phyloP scores from a whole-genome alignment of 2,888 invertebrate species.

The Cabera pusaria region DNA sequence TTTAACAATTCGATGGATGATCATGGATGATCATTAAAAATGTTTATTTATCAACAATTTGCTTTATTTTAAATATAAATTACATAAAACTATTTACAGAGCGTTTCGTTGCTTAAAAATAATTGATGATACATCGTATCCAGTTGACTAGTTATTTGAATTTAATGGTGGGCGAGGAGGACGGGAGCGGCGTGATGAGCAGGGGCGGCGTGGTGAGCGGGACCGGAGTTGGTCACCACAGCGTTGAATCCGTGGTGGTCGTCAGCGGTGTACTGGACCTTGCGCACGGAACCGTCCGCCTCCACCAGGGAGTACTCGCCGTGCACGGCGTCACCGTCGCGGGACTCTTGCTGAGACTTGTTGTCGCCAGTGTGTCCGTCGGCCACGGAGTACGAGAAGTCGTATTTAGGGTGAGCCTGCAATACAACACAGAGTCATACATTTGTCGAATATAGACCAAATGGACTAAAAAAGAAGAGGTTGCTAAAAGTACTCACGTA shows the following conservation, averaged over 20 bases:
- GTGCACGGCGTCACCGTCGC: constrained; percentile 85
- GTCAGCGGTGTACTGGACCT: constrained; percentile 79
- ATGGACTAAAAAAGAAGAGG: too few relatives aligned
- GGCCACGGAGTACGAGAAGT: constrained; percentile 82
- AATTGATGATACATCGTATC: constrained; percentile 12
- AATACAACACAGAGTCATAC: constrained; percentile 5
- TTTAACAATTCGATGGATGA: too few relatives aligned
- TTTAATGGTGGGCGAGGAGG: constrained; percentile 49
- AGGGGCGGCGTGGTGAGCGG: constrained; percentile 47
- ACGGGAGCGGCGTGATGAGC: constrained; percentile 37
- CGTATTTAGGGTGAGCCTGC: constrained; percentile 83
- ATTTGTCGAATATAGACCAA: background rate
- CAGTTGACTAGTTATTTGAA: constrained; percentile 21
- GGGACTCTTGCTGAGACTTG: constrained; percentile 83
- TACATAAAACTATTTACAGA: constrained; percentile 40
- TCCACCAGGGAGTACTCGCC: constrained; percentile 75
- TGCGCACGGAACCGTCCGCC: constrained; percentile 80
- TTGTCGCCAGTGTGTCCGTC: constrained; percentile 84
- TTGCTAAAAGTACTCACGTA: constrained; percentile 50
- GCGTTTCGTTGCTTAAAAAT: constrained; percentile 19
- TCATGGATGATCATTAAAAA: too few relatives aligned
- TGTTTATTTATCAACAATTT: constrained; percentile 24
- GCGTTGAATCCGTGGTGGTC: constrained; percentile 79
- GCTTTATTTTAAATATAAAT: constrained; percentile 33
- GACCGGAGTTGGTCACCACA: constrained; percentile 66